phyloP scores from a whole-genome alignment of 2,113 vertebrate species.

The Lepus americanus region DNA sequence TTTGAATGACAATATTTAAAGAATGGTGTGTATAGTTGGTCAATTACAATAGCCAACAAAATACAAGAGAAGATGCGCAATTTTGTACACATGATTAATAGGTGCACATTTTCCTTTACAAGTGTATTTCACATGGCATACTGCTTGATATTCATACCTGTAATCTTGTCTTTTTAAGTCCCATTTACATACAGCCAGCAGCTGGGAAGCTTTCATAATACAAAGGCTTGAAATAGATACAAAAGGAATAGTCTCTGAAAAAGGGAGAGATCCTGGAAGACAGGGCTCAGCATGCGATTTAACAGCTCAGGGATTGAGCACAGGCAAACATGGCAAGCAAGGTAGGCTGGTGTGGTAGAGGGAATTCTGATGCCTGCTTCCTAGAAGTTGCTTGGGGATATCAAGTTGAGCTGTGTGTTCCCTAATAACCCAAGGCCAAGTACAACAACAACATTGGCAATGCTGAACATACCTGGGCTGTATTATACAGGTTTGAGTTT shows the following conservation, averaged over 20 bases:
- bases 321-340: accelerated
- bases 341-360: not conserved
- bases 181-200: not conserved
- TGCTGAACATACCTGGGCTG: accelerated
- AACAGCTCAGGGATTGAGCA: not conserved
- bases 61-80: conserved; percentile 54
- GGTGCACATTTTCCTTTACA: conserved; percentile 58
- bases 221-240: not conserved
- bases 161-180: conserved; percentile 24
- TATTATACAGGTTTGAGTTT: not conserved
- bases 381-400: not conserved
- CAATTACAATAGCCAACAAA: conserved; percentile 52
- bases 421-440: not conserved
- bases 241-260: not conserved
- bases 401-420: not conserved
- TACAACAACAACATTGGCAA: not conserved
- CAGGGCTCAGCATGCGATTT: not conserved
- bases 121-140: conserved; percentile 45
- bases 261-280: not conserved
- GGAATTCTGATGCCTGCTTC: not conserved
- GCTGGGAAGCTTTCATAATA: not conserved
- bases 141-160: conserved; percentile 50
- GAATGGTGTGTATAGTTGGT: conserved; percentile 17
- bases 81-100: conserved; percentile 48
- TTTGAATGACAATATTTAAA: conserved; percentile 64